Evolutionary conservation across 1,140 invertebrate genomes (phyloP).

Genomic region (Branchinecta lynchi): DNA sequence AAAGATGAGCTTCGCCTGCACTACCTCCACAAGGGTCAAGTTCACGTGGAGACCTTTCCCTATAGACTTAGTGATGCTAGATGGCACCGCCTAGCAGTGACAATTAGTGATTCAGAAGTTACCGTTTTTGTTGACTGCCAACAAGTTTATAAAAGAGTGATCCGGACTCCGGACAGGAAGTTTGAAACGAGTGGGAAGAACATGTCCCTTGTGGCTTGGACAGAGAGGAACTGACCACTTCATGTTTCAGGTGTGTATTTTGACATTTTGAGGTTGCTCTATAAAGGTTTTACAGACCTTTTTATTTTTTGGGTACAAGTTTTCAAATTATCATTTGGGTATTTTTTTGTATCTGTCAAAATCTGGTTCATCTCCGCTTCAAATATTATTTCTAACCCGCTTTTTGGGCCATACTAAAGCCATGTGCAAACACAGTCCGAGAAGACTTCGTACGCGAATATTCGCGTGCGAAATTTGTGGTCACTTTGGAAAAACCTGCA

Average conservation of each 20-base stretch:
- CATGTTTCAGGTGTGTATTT: conserved; percentile 57
- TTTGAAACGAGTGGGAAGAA: conserved; percentile 37
- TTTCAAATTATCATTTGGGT: too few species aligned
- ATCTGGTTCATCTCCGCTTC: too few species aligned
- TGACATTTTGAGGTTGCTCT: too few species aligned
- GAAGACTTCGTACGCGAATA: too few species aligned
- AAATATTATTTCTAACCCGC: too few species aligned
- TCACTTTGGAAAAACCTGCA: too few species aligned
- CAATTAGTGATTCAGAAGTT: conserved; percentile 61
- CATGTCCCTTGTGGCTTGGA: conserved; percentile 65
- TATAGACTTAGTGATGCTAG: conserved; percentile 63
- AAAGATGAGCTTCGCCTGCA: conserved; percentile 52
- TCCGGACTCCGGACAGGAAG: conserved; percentile 50
- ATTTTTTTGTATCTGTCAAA: too few species aligned
- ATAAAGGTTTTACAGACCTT: too few species aligned
- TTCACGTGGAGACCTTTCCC: conserved; percentile 68
- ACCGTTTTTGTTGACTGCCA: conserved; percentile 71
- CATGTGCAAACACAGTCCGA: too few species aligned
- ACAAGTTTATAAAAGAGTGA: conserved; percentile 56
- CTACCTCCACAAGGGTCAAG: conserved; percentile 41
- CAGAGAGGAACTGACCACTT: conserved; percentile 69
- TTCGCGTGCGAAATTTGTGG: too few species aligned
- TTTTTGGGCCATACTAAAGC: too few species aligned
- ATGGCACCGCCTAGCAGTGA: conserved; percentile 70
- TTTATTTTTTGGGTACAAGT: too few species aligned